These are phyloP conservation scores for Chrysomallon squamiferum DNA, from an alignment of 1,140 invertebrate species.

Conservation along the genomic window DNA sequence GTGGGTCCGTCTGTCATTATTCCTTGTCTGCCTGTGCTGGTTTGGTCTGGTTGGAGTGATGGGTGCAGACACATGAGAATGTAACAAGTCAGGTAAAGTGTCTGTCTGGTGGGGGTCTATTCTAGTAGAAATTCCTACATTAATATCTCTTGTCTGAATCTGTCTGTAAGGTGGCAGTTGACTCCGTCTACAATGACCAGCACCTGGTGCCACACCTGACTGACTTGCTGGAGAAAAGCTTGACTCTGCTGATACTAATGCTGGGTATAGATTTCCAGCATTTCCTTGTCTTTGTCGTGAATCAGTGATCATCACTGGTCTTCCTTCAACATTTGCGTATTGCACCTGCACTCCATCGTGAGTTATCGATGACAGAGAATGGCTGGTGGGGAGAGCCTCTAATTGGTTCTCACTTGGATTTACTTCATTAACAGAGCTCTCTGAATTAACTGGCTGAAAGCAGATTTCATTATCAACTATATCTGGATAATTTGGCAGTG, in stretches of 20 bases:
- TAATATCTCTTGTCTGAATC: conserved; percentile 36
- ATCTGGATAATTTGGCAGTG: conserved; percentile 9
- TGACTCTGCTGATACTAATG: no score
- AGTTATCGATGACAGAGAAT: no score
- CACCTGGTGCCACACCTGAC: conserved; percentile 1
- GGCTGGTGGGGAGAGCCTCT: no score
- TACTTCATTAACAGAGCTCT: conserved; percentile 8
- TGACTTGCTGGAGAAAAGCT: background rate
- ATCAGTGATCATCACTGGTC: no score
- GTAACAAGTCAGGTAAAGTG: conserved; percentile 65
- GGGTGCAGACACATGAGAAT: conserved; percentile 66
- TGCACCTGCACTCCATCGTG: no score
- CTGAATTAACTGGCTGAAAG: conserved; percentile 3
- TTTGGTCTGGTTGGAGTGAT: conserved; percentile 60
- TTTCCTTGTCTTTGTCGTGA: no score
- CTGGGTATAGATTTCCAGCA: no score
- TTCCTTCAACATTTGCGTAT: no score
- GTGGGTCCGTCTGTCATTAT: conserved; percentile 13
- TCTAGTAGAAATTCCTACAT: conserved; percentile 24
- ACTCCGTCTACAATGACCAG: background rate
- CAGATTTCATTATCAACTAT: conserved; percentile 15
- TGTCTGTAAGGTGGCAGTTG: conserved; percentile 16
- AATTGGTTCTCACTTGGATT: background rate
- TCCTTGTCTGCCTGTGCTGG: conserved; percentile 21
- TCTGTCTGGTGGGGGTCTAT: conserved; percentile 26